Evolutionary conservation across 2,888 invertebrate species (phyloP).

Genomic region (Eueremaeus valkanovi): DNA sequence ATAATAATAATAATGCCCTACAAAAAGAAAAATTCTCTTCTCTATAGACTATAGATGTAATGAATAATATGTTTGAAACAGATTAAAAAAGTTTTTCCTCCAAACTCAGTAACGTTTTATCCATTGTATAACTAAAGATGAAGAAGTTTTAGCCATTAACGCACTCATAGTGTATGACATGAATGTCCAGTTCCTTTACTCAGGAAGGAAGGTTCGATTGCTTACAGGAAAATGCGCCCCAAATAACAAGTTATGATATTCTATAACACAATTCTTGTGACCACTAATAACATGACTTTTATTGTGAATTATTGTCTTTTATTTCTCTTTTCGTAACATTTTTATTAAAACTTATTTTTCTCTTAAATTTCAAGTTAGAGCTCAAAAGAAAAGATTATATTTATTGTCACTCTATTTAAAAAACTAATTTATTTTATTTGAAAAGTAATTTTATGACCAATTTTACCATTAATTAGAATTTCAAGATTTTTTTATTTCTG

Average conservation of each 20-base stretch:
- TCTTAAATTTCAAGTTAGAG: neutral
- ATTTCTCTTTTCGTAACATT: neutral
- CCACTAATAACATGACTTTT: constrained; percentile 26
- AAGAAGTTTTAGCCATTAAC: too few species aligned
- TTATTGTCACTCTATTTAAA: constrained; percentile 5
- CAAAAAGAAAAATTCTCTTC: neutral
- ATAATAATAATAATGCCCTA: neutral
- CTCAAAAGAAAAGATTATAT: constrained; percentile 1
- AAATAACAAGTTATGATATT: constrained; percentile 24
- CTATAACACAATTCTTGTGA: constrained; percentile 23
- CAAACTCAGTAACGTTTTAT: too few species aligned
- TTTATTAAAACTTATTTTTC: neutral
- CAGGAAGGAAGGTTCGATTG: constrained; percentile 40
- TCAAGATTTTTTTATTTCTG: too few species aligned
- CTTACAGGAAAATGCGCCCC: constrained; percentile 28
- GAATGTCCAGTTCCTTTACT: neutral
- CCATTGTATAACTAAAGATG: too few species aligned
- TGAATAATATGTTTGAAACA: neutral
- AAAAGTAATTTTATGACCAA: too few species aligned
- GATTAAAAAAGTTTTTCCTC: too few species aligned
- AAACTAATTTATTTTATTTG: neutral
- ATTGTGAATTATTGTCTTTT: constrained; percentile 15
- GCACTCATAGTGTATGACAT: too few species aligned
- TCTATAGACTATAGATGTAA: too few species aligned
- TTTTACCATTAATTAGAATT: neutral